phyloP scores from a whole-genome alignment of 2,888 invertebrate species.

The Cantharis rustica region DNA sequence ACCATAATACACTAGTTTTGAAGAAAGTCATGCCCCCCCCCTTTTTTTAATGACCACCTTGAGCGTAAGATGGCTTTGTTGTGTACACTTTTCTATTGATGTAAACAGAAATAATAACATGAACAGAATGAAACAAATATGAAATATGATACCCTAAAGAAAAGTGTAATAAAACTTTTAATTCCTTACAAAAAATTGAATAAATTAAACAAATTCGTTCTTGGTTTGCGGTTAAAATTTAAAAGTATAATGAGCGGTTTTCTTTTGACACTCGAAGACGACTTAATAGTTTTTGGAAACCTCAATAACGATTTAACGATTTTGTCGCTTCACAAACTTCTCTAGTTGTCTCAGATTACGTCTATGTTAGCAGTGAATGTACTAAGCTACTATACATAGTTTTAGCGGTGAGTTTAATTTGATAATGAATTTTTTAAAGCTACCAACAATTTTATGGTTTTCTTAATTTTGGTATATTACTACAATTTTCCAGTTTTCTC shows the following conservation, averaged over 20 bases:
- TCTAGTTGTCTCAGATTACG: conserved; percentile 33
- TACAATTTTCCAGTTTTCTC: too few species aligned
- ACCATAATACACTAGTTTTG: too few species aligned
- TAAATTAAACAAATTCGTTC: not conserved
- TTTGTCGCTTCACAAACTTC: conserved; percentile 21
- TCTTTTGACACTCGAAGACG: not conserved
- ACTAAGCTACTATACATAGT: not conserved
- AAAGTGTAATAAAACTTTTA: not conserved
- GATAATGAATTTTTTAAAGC: not conserved
- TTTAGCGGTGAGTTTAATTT: not conserved
- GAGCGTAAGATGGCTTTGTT: too few species aligned
- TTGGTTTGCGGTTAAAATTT: not conserved
- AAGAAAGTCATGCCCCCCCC: too few species aligned
- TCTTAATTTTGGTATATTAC: not conserved
- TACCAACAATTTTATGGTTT: too few species aligned
- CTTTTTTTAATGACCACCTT: too few species aligned
- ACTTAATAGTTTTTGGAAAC: conserved; percentile 32
- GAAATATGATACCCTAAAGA: too few species aligned
- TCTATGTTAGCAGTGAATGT: conserved; percentile 34
- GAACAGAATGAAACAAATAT: too few species aligned
- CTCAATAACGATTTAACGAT: conserved; percentile 25
- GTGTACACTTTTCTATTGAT: too few species aligned
- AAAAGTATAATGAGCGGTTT: conserved; percentile 8
- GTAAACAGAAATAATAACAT: too few species aligned
- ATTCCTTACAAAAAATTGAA: not conserved